Conservation (phyloP, 2,113 vertebrate genomes). For the Cochlearius cochlearius region DNA sequence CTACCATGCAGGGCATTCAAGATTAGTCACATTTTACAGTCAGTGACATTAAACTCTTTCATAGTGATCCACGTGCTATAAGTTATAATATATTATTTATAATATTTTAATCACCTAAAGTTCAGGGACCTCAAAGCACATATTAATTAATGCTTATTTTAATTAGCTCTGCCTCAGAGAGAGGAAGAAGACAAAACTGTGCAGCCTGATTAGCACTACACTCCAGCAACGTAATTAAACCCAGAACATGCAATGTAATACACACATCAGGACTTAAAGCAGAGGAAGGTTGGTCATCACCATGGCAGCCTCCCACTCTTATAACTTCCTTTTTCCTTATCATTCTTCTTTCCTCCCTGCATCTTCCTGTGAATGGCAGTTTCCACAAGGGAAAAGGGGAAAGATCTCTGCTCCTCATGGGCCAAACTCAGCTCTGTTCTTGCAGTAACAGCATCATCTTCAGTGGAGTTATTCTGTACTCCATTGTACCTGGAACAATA, state of each 20-base stretch:
- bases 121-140: constrained; percentile 26
- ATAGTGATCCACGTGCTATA: not conserved
- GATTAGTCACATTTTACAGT: not conserved
- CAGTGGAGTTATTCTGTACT: not conserved
- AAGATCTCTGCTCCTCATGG: not conserved
- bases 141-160: constrained; percentile 56
- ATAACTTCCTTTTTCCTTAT: not conserved
- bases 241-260: not conserved
- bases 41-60: constrained; percentile 1
- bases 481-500: not conserved
- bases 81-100: constrained; percentile 40
- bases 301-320: not conserved
- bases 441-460: not conserved
- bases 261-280: not conserved
- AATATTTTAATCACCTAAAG: constrained; percentile 49
- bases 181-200: not conserved
- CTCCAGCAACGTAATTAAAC: constrained; percentile 21
- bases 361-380: not conserved
- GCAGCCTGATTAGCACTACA: not conserved
- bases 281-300: not conserved
- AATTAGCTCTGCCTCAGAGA: constrained; percentile 38
- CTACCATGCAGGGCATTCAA: not conserved
- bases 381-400: not conserved
- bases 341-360: not conserved
- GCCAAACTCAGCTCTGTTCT: not conserved